Evolutionary conservation across 2,797 vertebrate species (phyloP).

Genomic region (Lacerta bilineata): DNA sequence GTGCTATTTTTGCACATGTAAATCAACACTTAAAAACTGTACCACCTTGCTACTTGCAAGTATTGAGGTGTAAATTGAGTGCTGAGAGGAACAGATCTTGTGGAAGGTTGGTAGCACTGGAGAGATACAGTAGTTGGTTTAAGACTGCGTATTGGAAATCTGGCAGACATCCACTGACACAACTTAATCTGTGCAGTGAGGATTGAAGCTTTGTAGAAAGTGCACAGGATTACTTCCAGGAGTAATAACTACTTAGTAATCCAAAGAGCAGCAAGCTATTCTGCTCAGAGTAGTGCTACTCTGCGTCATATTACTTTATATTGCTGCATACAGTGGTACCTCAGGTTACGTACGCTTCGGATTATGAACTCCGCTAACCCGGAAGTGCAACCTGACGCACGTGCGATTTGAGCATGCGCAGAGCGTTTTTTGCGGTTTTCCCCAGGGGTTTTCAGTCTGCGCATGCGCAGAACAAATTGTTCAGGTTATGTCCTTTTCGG

Average conservation of each 20-base stretch:
- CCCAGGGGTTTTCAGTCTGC: too few species aligned
- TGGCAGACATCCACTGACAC: not conserved
- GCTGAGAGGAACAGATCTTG: not conserved
- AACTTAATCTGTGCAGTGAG: not conserved
- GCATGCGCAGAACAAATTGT: too few species aligned
- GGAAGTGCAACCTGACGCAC: too few species aligned
- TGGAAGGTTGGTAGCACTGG: not conserved
- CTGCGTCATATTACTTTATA: too few species aligned
- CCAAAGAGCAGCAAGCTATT: not conserved
- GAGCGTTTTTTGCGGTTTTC: too few species aligned
- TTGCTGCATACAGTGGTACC: not conserved
- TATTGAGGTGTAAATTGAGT: constrained; percentile 14
- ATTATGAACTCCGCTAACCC: too few species aligned
- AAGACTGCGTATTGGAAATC: not conserved
- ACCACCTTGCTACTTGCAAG: not conserved
- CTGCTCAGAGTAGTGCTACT: not conserved
- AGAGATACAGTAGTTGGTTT: not conserved
- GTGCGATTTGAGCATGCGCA: too few species aligned
- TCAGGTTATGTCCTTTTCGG: too few species aligned
- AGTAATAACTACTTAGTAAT: not conserved
- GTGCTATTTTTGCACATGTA: constrained; percentile 14
- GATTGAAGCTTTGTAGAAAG: not conserved
- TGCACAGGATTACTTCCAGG: not conserved
- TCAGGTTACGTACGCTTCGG: too few species aligned
- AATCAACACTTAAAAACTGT: not conserved